A percentile compares a stretch with the other conserved stretches of the same genome.
Evolutionary conservation across 1,140 invertebrate genomes (phyloP).

Genomic region (Caenorhabditis remanei): DNA sequence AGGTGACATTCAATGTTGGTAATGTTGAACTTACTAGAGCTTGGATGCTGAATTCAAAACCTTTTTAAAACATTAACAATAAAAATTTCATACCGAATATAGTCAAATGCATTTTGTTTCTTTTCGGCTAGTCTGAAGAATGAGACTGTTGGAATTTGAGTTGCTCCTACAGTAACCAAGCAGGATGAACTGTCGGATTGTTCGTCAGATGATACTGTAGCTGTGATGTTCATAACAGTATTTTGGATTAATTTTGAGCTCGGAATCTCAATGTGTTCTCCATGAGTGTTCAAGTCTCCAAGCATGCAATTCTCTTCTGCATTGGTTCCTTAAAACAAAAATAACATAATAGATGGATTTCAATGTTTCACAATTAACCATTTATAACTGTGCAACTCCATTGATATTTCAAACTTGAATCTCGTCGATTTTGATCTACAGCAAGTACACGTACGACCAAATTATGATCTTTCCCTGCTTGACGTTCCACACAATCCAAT

Average conservation of each 20-base stretch:
- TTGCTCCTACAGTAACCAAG: neutral
- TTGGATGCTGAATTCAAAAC: neutral
- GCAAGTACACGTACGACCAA: neutral
- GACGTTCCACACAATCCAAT: conserved; percentile 36
- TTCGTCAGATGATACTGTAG: neutral
- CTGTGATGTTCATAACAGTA: conserved; percentile 20
- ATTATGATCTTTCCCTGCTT: conserved; percentile 33
- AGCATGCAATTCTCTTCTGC: neutral
- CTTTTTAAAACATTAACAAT: neutral
- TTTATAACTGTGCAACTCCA: conserved; percentile 6
- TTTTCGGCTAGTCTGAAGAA: conserved; percentile 6
- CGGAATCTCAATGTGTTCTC: neutral
- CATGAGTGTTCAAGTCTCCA: neutral
- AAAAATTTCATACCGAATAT: neutral
- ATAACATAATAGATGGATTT: neutral
- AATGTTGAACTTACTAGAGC: conserved; percentile 22
- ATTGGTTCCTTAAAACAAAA: neutral
- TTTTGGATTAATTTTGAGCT: neutral
- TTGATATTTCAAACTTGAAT: conserved; percentile 22
- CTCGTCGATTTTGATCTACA: conserved; percentile 8
- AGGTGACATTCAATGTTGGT: conserved; percentile 13
- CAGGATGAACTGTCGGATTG: conserved; percentile 36
- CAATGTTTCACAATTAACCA: neutral
- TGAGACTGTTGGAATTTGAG: conserved; percentile 9
- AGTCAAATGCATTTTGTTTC: conserved; percentile 39